These are phyloP conservation scores for Acanthochromis polyacanthus DNA, from an alignment of 2,113 vertebrate genomes.

Conservation along the genomic window DNA sequence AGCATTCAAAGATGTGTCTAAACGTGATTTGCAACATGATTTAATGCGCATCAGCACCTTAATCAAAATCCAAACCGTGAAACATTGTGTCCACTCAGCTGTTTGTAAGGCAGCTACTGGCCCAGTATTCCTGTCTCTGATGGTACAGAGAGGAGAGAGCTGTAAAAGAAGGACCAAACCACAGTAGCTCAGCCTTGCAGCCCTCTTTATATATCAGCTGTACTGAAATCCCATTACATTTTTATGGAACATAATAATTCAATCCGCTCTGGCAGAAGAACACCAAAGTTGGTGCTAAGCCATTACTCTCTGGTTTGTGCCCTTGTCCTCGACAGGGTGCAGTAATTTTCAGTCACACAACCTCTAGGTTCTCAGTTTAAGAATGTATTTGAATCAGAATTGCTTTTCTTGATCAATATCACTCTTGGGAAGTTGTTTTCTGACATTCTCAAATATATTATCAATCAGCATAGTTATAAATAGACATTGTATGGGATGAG, in stretches of 20 bases:
- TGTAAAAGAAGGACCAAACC: slow-evolving; percentile 50
- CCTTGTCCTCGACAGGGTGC: slow-evolving; percentile 65
- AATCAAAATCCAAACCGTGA: slow-evolving; percentile 62
- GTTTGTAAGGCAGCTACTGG: slow-evolving; percentile 48
- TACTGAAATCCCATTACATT: slow-evolving; percentile 77
- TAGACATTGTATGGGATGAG: background rate
- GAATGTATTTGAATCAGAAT: slow-evolving; percentile 28
- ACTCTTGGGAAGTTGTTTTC: background rate
- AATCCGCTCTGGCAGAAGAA: slow-evolving; percentile 67
- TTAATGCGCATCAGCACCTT: slow-evolving; percentile 18
- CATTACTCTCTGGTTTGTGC: slow-evolving; percentile 63
- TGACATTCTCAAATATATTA: slow-evolving; percentile 5
- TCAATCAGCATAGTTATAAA: slow-evolving; percentile 1
- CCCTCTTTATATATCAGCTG: slow-evolving; percentile 63
- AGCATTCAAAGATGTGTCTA: slow-evolving; percentile 20
- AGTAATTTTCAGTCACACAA: slow-evolving; percentile 60
- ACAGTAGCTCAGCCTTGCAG: slow-evolving; percentile 44
- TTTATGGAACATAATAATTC: slow-evolving; percentile 79
- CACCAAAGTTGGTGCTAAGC: slow-evolving; percentile 44
- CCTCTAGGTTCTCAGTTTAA: slow-evolving; percentile 29
- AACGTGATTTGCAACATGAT: slow-evolving; percentile 51
- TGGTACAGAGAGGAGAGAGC: slow-evolving; percentile 22
- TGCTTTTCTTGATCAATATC: background rate
- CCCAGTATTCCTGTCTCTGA: slow-evolving; percentile 38
- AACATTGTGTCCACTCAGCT: slow-evolving; percentile 70